Percentiles rank a stretch among this genome's conserved stretches.
phyloP scores from a whole-genome alignment of 2,797 vertebrate genomes.

The Betta splendens region DNA sequence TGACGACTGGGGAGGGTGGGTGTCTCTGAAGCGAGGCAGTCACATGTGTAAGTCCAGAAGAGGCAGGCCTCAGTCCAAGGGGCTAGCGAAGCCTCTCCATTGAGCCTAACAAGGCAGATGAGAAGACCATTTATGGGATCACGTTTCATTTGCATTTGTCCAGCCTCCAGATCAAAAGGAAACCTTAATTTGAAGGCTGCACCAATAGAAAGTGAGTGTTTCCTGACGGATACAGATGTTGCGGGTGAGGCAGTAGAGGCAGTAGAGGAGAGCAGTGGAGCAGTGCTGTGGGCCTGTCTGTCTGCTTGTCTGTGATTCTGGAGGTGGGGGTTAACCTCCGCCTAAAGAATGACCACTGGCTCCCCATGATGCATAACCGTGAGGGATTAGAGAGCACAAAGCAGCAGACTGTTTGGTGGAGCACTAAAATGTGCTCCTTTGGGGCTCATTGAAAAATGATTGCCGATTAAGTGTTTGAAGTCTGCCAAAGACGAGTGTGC shows the following conservation, averaged over 20 bases:
- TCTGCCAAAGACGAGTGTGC: constrained; percentile 81
- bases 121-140: constrained; percentile 82
- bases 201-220: constrained; percentile 81
- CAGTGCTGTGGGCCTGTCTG: constrained; percentile 55
- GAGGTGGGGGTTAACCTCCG: constrained; percentile 76
- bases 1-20: constrained; percentile 3
- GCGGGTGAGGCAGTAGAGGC: constrained; percentile 58
- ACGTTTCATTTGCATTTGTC: constrained; percentile 81
- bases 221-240: constrained; percentile 81
- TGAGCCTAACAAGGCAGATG: constrained; percentile 82
- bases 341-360: constrained; percentile 73
- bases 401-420: constrained; percentile 81
- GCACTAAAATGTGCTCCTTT: constrained; percentile 84
- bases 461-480: constrained; percentile 86
- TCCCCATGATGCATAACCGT: constrained; percentile 82
- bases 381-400: constrained; percentile 83
- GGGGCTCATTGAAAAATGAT: constrained; percentile 87
- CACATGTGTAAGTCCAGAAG: constrained; percentile 69
- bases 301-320: constrained; percentile 54
- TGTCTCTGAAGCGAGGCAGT: constrained; percentile 71
- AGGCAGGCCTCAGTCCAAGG: constrained; percentile 56
- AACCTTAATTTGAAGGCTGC: constrained; percentile 76
- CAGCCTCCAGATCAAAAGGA: constrained; percentile 82
- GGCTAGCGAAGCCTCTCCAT: constrained; percentile 67
- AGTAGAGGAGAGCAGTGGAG: constrained; percentile 48